Conservation (phyloP, 2,113 vertebrate species). For the Anguilla japonica region DNA sequence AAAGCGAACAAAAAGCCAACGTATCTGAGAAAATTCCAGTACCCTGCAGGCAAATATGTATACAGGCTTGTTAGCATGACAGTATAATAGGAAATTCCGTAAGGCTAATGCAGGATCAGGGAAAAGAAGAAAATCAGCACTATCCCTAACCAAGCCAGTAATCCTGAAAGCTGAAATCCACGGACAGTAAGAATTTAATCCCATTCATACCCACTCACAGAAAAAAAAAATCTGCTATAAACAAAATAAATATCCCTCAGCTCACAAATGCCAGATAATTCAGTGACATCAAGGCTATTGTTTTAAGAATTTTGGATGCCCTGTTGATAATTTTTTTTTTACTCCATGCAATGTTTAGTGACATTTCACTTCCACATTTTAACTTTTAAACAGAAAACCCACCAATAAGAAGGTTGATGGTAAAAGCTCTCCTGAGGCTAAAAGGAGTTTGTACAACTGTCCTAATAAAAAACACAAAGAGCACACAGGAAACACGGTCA, state of each 20-base stretch:
- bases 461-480: not conserved
- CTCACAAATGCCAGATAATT: constrained; percentile 34
- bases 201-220: constrained; percentile 50
- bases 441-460: not conserved
- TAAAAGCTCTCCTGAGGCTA: no score
- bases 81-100: constrained; percentile 5
- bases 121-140: constrained; percentile 51
- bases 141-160: constrained; percentile 65
- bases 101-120: constrained; percentile 34
- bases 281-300: constrained; percentile 34
- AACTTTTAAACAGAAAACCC: not conserved
- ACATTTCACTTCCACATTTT: not conserved
- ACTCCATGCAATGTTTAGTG: not conserved
- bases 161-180: constrained; percentile 61
- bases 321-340: not conserved
- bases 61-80: constrained; percentile 7
- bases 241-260: constrained; percentile 28
- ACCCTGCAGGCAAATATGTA: not conserved
- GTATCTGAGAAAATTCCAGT: not conserved
- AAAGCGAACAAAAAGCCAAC: no score
- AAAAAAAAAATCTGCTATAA: constrained; percentile 44
- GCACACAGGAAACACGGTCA: no score
- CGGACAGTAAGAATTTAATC: constrained; percentile 65
- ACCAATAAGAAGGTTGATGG: no score
- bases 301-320: constrained; percentile 14